A percentile compares a stretch with the other conserved stretches of the same genome.
Conservation (phyloP, 2,113 vertebrate genomes). For the Indri indri region DNA sequence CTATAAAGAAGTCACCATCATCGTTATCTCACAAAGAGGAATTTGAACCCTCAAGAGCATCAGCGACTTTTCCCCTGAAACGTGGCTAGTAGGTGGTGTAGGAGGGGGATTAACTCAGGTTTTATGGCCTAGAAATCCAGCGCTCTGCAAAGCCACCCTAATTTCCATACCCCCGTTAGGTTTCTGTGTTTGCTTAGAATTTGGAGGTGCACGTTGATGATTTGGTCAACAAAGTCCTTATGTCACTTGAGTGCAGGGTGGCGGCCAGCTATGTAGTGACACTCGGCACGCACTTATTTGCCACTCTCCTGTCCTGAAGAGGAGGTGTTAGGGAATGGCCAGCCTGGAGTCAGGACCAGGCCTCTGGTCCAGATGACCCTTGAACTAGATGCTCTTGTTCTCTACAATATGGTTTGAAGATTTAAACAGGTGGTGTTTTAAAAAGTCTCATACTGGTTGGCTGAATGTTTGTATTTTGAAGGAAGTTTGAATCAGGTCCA, state of each 20-base stretch:
- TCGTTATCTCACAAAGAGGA: background rate
- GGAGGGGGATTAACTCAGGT: background rate
- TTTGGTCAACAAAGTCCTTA: background rate
- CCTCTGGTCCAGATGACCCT: background rate
- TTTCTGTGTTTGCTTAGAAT: background rate
- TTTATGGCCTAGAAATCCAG: background rate
- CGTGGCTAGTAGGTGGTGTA: background rate
- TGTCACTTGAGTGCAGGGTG: background rate
- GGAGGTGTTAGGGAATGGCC: background rate
- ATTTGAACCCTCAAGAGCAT: background rate
- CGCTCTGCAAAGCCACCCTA: too few relatives aligned
- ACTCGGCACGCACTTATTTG: background rate
- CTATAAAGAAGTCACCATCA: background rate
- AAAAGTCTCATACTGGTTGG: background rate
- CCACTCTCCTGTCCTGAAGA: too few relatives aligned
- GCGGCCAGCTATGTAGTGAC: too few relatives aligned
- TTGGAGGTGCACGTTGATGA: background rate
- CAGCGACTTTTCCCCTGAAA: background rate
- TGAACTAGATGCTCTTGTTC: background rate
- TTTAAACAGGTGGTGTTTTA: background rate
- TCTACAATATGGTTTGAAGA: background rate
- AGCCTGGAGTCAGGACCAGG: background rate
- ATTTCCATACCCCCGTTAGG: background rate
- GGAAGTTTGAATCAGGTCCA: background rate
- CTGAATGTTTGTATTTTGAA: background rate